phyloP scores from a whole-genome alignment of 2,888 invertebrate species.

The Erebia palarica region DNA sequence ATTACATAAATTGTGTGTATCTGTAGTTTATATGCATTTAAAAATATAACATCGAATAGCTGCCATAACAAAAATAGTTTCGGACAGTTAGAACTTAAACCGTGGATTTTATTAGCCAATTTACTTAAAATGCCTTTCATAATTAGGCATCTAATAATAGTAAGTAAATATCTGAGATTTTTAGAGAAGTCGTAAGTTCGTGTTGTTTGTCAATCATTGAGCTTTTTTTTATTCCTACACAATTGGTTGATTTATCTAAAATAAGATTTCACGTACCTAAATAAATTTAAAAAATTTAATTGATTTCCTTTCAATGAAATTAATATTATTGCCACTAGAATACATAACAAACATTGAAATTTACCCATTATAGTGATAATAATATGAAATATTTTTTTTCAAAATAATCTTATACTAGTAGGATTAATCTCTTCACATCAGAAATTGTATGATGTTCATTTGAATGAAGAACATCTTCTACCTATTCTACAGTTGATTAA shows the following conservation, averaged over 20 bases:
- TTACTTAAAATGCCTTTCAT: background rate
- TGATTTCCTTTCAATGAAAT: too few species aligned
- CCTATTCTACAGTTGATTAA: slow-evolving; percentile 4
- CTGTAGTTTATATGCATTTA: background rate
- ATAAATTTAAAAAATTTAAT: too few species aligned
- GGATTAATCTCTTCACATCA: background rate
- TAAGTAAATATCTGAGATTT: background rate
- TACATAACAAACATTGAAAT: too few species aligned
- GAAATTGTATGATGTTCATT: background rate
- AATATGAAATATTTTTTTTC: too few species aligned
- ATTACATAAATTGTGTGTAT: background rate
- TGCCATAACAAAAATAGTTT: background rate
- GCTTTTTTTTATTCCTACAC: too few species aligned
- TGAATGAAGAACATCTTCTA: background rate
- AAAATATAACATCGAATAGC: background rate
- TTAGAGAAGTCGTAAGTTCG: background rate
- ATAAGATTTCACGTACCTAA: too few species aligned
- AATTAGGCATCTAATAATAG: background rate
- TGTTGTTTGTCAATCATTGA: too few species aligned
- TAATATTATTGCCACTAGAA: too few species aligned
- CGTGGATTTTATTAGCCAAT: background rate
- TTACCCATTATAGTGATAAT: too few species aligned
- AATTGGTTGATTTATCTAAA: too few species aligned
- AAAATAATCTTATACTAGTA: too few species aligned
- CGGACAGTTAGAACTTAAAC: background rate